Percentiles rank a stretch among this genome's conserved stretches.
These are phyloP conservation scores for Smittia sp. DNA, from an alignment of 2,888 invertebrate species.

Conservation along the genomic window DNA sequence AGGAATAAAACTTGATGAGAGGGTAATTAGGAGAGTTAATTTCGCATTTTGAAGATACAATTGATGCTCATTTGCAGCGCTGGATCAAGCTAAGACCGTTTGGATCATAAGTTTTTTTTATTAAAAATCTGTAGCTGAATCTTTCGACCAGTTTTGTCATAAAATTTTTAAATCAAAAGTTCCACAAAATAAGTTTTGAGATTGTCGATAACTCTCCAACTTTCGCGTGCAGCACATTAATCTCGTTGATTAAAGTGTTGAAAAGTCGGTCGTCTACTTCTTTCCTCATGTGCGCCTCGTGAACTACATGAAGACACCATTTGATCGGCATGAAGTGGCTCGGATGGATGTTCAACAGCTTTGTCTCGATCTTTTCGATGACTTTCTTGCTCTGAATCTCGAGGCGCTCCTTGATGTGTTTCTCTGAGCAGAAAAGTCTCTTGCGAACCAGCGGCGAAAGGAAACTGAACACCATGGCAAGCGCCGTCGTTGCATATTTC, in stretches of 20 bases:
- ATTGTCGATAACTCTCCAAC: too few relatives aligned
- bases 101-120: too few relatives aligned
- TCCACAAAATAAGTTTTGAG: too few relatives aligned
- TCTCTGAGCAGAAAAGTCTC: neutral
- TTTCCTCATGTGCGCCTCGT: neutral
- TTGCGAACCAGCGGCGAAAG: neutral
- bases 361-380: neutral
- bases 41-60: too few relatives aligned
- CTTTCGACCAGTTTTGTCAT: too few relatives aligned
- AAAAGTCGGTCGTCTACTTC: neutral
- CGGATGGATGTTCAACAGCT: neutral
- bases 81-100: too few relatives aligned
- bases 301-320: neutral
- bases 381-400: neutral
- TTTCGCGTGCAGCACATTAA: neutral
- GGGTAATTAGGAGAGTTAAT: too few relatives aligned
- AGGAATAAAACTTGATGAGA: too few relatives aligned
- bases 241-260: neutral
- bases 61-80: too few relatives aligned
- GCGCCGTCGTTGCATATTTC: neutral
- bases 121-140: too few relatives aligned
- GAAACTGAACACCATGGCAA: neutral
- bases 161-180: too few relatives aligned
- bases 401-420: neutral
- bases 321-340: slow-evolving; percentile 10